These are phyloP conservation scores for Masticophis lateralis DNA, from an alignment of 2,797 vertebrate genomes.

Conservation along the genomic window DNA sequence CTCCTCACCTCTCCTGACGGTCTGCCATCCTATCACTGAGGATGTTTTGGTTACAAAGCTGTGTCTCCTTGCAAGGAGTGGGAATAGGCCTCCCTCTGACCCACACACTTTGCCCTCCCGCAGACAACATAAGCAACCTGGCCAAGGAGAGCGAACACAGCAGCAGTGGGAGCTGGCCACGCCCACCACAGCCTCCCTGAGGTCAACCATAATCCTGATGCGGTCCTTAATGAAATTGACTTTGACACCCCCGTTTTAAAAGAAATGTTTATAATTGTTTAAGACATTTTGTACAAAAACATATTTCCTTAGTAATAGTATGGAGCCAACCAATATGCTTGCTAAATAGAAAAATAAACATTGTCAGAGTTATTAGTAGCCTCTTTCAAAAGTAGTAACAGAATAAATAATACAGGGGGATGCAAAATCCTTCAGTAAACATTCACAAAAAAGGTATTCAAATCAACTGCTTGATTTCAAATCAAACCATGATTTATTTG, in stretches of 20 bases:
- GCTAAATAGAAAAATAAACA: slow-evolving; percentile 8
- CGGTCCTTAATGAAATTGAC: no score
- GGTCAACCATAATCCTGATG: no score
- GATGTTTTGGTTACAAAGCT: no score
- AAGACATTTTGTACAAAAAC: neutral
- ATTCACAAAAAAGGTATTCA: neutral
- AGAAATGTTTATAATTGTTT: neutral
- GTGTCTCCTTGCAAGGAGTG: no score
- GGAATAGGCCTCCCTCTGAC: no score
- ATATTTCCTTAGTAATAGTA: neutral
- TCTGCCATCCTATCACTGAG: no score
- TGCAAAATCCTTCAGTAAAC: neutral
- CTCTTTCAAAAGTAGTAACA: neutral
- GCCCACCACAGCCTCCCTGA: no score
- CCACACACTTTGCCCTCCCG: no score
- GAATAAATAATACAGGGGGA: slow-evolving; percentile 17
- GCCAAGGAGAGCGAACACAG: no score
- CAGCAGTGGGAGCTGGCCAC: no score
- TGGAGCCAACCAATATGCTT: neutral
- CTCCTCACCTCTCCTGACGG: no score
- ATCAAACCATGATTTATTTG: neutral
- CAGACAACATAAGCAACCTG: no score
- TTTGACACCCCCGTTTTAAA: neutral
- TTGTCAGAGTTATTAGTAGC: neutral
- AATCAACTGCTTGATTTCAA: neutral